Conservation (phyloP, 2,797 vertebrate species). For the Spinibarbus caldwelli region DNA sequence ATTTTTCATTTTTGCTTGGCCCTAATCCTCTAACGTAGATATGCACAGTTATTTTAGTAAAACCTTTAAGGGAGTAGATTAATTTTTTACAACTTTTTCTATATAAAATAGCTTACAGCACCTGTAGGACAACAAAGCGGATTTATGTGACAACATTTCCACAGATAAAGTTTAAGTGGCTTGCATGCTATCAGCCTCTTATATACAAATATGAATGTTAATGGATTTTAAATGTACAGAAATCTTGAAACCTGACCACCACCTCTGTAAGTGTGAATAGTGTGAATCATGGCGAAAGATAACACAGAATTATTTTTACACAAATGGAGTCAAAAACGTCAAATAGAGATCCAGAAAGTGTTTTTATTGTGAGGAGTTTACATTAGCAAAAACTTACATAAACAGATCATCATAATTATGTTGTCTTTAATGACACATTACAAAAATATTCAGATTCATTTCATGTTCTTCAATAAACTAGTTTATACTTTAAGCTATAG, state of each 20-base stretch:
- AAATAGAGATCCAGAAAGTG: not conserved
- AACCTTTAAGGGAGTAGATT: not conserved
- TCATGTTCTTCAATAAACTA: not conserved
- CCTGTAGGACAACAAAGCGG: not conserved
- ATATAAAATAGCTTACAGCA: not conserved
- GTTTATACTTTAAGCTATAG: not conserved
- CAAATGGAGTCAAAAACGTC: not conserved
- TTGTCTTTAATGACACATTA: not conserved
- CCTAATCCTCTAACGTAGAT: too few relatives aligned
- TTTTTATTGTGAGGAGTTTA: conserved; percentile 16
- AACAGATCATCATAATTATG: not conserved
- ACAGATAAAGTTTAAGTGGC: not conserved
- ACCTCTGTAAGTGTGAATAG: not conserved
- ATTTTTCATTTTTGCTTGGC: too few relatives aligned
- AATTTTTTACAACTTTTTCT: not conserved
- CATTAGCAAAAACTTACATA: conserved; percentile 14
- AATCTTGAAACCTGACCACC: not conserved
- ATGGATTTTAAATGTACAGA: not conserved
- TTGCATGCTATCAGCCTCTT: too few relatives aligned
- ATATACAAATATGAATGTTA: not conserved
- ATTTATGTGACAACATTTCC: not conserved
- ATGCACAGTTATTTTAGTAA: too few relatives aligned
- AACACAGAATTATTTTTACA: not conserved
- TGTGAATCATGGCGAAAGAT: not conserved
- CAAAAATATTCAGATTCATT: not conserved